Evolutionary conservation across 2,113 vertebrate species (phyloP).

Genomic region (Lophochroa leadbeateri): DNA sequence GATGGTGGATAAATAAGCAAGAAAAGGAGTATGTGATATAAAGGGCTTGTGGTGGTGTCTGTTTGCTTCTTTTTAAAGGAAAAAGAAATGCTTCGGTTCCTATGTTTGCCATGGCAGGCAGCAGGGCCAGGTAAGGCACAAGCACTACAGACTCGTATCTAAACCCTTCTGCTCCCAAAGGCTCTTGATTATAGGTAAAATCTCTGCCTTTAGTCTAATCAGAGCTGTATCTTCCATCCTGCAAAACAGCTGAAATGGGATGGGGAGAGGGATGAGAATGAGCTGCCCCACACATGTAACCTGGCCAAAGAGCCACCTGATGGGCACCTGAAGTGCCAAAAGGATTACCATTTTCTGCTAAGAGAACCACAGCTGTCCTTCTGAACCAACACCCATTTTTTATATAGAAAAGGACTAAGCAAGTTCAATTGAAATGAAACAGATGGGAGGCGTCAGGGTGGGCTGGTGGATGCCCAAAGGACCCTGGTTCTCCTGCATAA

Average conservation of each 20-base stretch:
- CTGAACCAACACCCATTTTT: not conserved
- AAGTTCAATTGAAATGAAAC: not conserved
- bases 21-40: not conserved
- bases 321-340: not conserved
- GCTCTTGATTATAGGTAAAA: not conserved
- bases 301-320: not conserved
- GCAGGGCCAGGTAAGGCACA: not conserved
- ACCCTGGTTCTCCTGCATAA: not conserved
- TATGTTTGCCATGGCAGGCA: not conserved
- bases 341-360: not conserved
- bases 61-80: not conserved
- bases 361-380: not conserved
- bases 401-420: not conserved
- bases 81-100: not conserved
- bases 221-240: not conserved
- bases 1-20: not conserved
- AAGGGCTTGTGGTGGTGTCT: not conserved
- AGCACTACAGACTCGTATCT: not conserved
- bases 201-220: not conserved
- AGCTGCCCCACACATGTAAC: not conserved
- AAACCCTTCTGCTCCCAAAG: not conserved
- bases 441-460: not conserved
- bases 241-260: not conserved
- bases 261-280: not conserved
- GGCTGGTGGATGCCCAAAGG: not conserved